These are phyloP conservation scores for Corythoichthys intestinalis DNA, from an alignment of 2,113 vertebrate genomes.

Conservation along the genomic window DNA sequence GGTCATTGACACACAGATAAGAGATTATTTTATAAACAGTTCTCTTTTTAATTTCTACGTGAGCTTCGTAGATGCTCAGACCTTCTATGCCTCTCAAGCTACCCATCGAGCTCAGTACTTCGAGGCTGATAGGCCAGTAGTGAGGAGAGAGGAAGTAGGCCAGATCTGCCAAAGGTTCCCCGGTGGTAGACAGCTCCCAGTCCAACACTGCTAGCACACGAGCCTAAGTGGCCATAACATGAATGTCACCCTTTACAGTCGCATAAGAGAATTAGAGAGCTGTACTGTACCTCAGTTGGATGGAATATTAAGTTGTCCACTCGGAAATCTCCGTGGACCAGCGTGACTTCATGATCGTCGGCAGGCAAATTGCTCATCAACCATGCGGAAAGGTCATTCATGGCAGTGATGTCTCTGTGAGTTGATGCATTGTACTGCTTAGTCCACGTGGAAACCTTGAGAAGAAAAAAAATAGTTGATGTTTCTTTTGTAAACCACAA, in stretches of 20 bases:
- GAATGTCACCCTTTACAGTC: not conserved
- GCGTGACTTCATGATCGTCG: conserved; percentile 74
- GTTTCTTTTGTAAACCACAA: too few species aligned
- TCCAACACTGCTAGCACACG: conserved; percentile 86
- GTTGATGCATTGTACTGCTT: conserved; percentile 83
- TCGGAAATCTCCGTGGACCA: conserved; percentile 89
- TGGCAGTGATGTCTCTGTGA: conserved; percentile 78
- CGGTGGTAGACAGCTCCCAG: conserved; percentile 92
- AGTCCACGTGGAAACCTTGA: conserved; percentile 88
- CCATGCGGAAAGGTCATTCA: conserved; percentile 84
- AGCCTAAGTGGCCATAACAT: conserved; percentile 57
- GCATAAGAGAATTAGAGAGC: not conserved
- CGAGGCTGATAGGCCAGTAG: conserved; percentile 72
- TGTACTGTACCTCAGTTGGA: conserved; percentile 78
- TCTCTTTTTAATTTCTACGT: not conserved
- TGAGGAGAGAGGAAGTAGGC: conserved; percentile 75
- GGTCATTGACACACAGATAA: conserved; percentile 6
- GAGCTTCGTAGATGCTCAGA: conserved; percentile 17
- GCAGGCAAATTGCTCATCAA: conserved; percentile 80
- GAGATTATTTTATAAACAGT: not conserved
- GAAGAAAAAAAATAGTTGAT: not conserved
- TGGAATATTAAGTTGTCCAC: conserved; percentile 91
- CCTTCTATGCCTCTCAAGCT: conserved; percentile 64
- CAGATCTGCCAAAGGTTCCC: conserved; percentile 85
- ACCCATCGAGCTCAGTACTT: conserved; percentile 44